Percentiles rank a stretch among this genome's conserved stretches.
Evolutionary conservation across 2,797 vertebrate genomes (phyloP).

Genomic region (Coendou prehensilis): DNA sequence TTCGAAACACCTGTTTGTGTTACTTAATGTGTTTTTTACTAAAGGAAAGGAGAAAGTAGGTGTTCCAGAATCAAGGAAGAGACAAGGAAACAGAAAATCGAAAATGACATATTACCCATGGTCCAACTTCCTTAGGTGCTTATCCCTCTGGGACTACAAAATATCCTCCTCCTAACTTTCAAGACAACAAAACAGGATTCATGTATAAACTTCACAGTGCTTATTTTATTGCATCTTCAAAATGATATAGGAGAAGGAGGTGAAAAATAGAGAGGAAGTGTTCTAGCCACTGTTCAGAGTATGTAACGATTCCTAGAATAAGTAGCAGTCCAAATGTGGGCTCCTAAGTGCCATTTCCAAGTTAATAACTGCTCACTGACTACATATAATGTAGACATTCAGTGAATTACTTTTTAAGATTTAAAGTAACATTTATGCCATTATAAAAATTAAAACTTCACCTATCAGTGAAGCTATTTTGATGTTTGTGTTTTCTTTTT

Average conservation of each 20-base stretch:
- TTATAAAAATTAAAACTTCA: conserved; percentile 19
- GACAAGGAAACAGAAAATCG: background rate
- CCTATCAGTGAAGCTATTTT: background rate
- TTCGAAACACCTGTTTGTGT: background rate
- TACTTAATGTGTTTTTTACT: background rate
- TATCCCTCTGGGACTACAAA: background rate
- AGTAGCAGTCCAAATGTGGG: background rate
- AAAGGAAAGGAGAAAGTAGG: conserved; percentile 9
- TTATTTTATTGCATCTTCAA: background rate
- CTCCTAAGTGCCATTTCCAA: background rate
- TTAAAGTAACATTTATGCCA: background rate
- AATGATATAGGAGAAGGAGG: background rate
- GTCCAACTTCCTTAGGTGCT: background rate
- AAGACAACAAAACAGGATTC: background rate
- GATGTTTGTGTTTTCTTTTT: background rate
- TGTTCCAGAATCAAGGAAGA: background rate
- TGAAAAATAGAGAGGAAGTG: background rate
- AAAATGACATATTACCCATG: background rate
- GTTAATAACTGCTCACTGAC: background rate
- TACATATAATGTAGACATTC: background rate
- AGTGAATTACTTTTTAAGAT: background rate
- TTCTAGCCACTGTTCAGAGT: background rate
- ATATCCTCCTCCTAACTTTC: background rate
- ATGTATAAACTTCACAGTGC: background rate
- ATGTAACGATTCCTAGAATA: background rate